These are phyloP conservation scores for Lycophotia porphyrea DNA, from an alignment of 2,888 invertebrate species.

Conservation along the genomic window DNA sequence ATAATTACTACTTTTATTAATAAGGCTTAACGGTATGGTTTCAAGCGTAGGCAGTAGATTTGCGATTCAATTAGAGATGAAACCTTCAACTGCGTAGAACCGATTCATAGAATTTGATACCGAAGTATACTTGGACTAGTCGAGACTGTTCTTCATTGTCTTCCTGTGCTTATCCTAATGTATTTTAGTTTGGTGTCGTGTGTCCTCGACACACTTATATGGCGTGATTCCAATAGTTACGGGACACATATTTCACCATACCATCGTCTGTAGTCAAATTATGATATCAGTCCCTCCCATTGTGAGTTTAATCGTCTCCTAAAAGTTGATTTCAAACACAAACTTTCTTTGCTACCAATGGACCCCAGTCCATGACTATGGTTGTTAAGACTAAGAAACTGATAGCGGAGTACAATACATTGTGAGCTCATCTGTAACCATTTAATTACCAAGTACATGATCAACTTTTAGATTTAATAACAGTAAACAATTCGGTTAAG, in stretches of 20 bases:
- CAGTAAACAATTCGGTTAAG: neutral
- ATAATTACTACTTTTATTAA: slow-evolving; percentile 58
- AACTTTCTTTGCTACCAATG: neutral
- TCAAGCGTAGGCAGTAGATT: slow-evolving; percentile 48
- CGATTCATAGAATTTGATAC: neutral
- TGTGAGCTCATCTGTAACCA: neutral
- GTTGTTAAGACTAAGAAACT: neutral
- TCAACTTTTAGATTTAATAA: neutral
- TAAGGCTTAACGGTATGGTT: slow-evolving; percentile 38
- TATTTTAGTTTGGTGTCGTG: neutral
- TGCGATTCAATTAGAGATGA: slow-evolving; percentile 6
- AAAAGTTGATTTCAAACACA: neutral
- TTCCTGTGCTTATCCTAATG: neutral
- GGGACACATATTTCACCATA: neutral
- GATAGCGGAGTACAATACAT: no score
- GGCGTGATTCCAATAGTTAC: neutral
- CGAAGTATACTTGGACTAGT: neutral
- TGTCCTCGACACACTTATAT: neutral
- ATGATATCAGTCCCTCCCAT: neutral
- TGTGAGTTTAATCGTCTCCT: neutral
- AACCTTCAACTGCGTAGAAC: neutral
- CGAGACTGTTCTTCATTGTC: neutral
- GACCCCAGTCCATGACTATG: neutral
- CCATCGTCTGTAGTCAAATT: neutral
- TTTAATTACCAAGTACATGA: neutral